Conservation (phyloP, 2,888 invertebrate species). For the Netelia fuscicornis region DNA sequence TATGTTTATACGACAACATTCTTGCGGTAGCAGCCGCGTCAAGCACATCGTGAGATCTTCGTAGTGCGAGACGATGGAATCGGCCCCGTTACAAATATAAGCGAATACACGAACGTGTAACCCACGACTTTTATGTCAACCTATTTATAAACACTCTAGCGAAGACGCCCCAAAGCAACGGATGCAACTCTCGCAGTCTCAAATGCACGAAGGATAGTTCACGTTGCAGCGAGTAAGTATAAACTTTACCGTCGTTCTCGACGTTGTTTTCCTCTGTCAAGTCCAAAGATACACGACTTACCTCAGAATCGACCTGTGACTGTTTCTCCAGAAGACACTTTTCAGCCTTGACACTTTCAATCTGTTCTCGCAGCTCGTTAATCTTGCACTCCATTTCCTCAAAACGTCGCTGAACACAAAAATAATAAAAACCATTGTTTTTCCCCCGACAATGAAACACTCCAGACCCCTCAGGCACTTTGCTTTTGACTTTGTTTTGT, state of each 20-base stretch:
- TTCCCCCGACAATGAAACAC: conserved; percentile 77
- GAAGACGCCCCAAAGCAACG: conserved; percentile 32
- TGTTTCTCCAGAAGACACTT: conserved; percentile 81
- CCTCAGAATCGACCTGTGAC: conserved; percentile 81
- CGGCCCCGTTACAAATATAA: conserved; percentile 60
- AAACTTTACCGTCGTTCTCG: neutral
- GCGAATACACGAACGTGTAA: conserved; percentile 40
- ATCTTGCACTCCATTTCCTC: conserved; percentile 84
- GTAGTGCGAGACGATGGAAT: conserved; percentile 10
- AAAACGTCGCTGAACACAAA: conserved; percentile 83
- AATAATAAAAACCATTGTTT: conserved; percentile 71
- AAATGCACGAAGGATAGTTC: neutral
- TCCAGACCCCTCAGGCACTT: conserved; percentile 50
- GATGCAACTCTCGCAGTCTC: conserved; percentile 26
- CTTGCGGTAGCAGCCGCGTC: neutral
- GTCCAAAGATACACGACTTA: conserved; percentile 49
- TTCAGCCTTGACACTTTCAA: conserved; percentile 81
- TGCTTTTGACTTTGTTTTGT: conserved; percentile 13
- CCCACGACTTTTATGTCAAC: conserved; percentile 59
- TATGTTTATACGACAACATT: no score
- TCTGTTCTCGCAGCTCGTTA: conserved; percentile 81
- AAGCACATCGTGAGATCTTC: neutral
- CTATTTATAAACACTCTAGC: conserved; percentile 63
- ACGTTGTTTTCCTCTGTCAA: neutral
- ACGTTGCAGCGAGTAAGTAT: conserved; percentile 21